Evolutionary conservation across 1,140 invertebrate species (phyloP), one percentile per base, ranked within the genome.

Genomic region (Telenomus remus): DNA sequence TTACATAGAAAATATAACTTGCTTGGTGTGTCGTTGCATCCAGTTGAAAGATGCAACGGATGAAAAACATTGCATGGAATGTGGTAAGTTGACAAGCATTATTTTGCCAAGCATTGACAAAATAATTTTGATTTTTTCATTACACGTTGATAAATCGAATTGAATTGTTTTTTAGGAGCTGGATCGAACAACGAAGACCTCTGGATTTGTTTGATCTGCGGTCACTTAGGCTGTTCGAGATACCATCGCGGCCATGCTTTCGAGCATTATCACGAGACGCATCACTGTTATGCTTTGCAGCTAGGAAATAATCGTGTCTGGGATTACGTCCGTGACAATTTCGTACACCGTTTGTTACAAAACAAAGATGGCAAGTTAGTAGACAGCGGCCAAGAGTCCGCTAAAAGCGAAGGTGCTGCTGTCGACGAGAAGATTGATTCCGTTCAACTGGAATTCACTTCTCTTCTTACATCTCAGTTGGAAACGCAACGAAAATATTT

Each of bases 121-220:
- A n/a, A n/a, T n/a, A n/a, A n/a, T n/a, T n/a, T n/a, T n/a, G n/a
- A n/a, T n/a, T 27, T 39, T 10, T 39, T 39, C 37, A 39, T 39
- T 2, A 39, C 37, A 39, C 2, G 9, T 39, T 48, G 16, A 48
- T 12, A 3, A 8, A 48, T 16, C 7, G n/a, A 48, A 48, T 10
- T 1, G 11, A 19, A 27, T 35, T 51, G 7, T 13, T 35, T 35
- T 35, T 64, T 35, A 86, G 84, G 76, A 83, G 80, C 81, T 60
- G 89, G 88, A 53, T 83, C 92, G 73, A 81, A 89, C 89, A 87
- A 83, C 0, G 94, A 97, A 84, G 95, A 95, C 70, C 88, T 99
- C 0, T 99, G 98, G 98, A 99, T 99, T 75, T 99, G 98, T 87
- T 88, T 99, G 12, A 98, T 99, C 71, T 99, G 98, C 88, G 98